These are phyloP conservation scores for Eupithecia pulchellata DNA, from an alignment of 2,888 invertebrate species.

Conservation along the genomic window DNA sequence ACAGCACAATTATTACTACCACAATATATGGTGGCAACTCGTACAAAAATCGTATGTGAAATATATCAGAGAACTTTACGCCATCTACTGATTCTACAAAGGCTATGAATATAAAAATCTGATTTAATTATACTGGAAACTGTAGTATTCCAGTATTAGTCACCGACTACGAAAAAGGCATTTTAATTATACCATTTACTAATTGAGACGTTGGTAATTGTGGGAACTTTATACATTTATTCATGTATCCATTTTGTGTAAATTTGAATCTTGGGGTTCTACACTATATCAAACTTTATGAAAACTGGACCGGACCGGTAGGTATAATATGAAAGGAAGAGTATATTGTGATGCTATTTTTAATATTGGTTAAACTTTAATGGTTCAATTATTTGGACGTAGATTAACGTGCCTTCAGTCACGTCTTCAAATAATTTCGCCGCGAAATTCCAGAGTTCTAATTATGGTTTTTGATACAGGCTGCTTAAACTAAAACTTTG, in stretches of 20 bases:
- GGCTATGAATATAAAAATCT: neutral
- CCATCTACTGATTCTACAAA: neutral
- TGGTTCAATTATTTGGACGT: neutral
- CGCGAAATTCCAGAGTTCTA: neutral
- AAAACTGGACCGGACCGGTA: neutral
- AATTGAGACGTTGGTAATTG: slow-evolving; percentile 15
- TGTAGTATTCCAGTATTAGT: slow-evolving; percentile 29
- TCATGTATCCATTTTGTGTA: neutral
- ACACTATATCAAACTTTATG: neutral
- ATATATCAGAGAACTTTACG: neutral
- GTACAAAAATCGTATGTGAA: neutral
- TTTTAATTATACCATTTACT: slow-evolving; percentile 20
- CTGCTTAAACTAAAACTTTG: neutral
- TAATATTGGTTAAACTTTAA: neutral
- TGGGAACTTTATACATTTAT: neutral
- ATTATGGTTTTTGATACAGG: neutral
- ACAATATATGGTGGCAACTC: no score
- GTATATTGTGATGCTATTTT: neutral
- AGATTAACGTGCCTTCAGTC: neutral
- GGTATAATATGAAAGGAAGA: no score
- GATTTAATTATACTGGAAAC: neutral
- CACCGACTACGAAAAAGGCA: slow-evolving; percentile 27
- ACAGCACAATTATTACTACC: neutral
- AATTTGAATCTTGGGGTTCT: neutral
- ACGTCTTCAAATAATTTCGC: neutral